Base-by-base conservation (phyloP, 2,888 invertebrate genomes). In the Uloborus plumipes region DNA sequence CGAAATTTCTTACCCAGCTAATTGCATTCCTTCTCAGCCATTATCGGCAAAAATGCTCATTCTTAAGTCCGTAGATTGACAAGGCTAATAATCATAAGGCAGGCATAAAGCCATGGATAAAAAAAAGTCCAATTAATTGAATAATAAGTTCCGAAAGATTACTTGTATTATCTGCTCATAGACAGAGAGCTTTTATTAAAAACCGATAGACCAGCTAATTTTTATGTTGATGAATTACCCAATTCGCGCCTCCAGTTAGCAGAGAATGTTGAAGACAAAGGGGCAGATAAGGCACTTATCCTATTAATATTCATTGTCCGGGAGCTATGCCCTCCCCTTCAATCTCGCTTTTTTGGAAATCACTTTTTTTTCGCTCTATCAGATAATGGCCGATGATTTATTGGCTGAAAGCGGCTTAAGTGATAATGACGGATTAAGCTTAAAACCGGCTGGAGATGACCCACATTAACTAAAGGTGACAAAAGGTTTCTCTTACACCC, bases 351-450 rank as follows among this genome's bases (percentile, higher is more conserved):
- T 78, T 81, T 76, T 64, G 55, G 39, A 59, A 69, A 71, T 72
- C 69, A 55, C 64, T 74, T 80, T 80, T 55, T 51, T 67, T 73
- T 83, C 77, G 62, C 51, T 67, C 61, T 73, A 77, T 76, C 83
- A 69, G 83, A 83, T 83, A 83, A 72, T 77, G 69, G 69, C 61
- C 61, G 62, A 73, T 83, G 83, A 83, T 83, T 83, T 83, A 83
- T 83, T 83, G 77, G 83, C 53, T 55, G 55, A 83, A 83, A 83
- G 83, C 83, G 67, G 83, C 83, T 83, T 83, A 83, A 72, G 73
- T 77, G 83, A 83, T 83, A 83, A 83, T 83, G 83, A 83, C 83
- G 83, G 83, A 83, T 83, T 83, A 77, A 71, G 76, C 76, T 83
- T 83, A 73, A 71, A 74, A 69, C 67, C 73, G 77, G 70, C n/a